Base-by-base conservation (phyloP, 2,797 vertebrate species). In the Rhinella marina region DNA sequence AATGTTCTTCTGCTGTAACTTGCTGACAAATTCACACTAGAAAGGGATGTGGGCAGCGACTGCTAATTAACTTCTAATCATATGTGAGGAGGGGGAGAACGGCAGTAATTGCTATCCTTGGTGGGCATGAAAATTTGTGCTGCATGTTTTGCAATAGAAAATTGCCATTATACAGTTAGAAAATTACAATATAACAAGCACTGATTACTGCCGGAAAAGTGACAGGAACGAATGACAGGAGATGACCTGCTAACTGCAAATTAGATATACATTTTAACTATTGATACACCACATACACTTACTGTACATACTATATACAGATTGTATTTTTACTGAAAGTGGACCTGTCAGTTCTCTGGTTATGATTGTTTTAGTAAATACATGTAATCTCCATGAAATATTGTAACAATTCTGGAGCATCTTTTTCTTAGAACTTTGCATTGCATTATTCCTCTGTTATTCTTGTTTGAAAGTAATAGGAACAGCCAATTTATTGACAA, bases 1-100 rank as follows among this genome's bases (percentile, higher is more conserved):
- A 25, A 66, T 81, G 25, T 52, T 54, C 19, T 73, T 62, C 41
- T 64, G n/a, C 70, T 41, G 29, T 10, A 73, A 21, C 32, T 73
- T 73, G 70, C 77, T 41, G 27, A 59, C 25, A 29, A 54, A 81
- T 79, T 62, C 57, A 62, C 29, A 79, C 1, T 14, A 48, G 29
- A 32, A 86, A 56, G 21, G 10, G 59, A 21, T 85, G 7, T 54
- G 76, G 16, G 41, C 79, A 11, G 78, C 85, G 73, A 79, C 73
- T 73, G 75, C 66, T 81, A 88, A 88, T 88, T 82, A 85, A 75
- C 87, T 81, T 81, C 56, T 88, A 81, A 88, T 88, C 77, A 85
- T 75, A 25, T 88, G 54, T 56, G 77, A 64, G 73, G 83, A 82
- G 56, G 70, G 70, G 70, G 61, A 83, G 52, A 88, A 52, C 21